Evolutionary conservation across 2,888 invertebrate genomes (phyloP), one percentile per base, ranked within the genome.

Genomic region (Phaedon cochleariae): DNA sequence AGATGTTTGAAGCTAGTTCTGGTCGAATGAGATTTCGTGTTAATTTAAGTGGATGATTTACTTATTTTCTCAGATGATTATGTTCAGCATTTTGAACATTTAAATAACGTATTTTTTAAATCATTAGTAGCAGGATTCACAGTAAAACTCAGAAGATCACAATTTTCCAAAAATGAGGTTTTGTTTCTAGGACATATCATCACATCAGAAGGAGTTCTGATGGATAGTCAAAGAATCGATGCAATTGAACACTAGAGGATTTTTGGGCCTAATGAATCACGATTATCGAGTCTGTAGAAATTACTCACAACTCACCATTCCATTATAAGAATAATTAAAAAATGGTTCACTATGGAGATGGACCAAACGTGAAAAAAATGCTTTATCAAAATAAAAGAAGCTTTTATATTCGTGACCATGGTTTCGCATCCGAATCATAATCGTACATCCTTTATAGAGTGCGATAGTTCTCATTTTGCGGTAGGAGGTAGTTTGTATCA

Each of bases 341-440:
- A 67, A 64, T 26, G 41, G 53, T 21, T 12, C 6, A 0, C 20
- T 18, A 21, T 67, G 69, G 69, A 12, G 31, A 12, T 64, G 69
- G 69, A 20, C 48, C 17, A 4, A n/a, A 1, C 54, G 48, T 22
- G 54, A 67, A 31, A 20, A 49, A 2, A 22, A 53, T 2, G 61
- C 21, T 0, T 49, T 49, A 60, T 21, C 49, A 6, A 54, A 12
- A 46, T 63, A 7, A 66, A 68, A 48, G 12, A 22, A 18, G 53
- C 37, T n/a, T 64, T 59, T 65, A 52, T 60, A 31, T 37, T 20
- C 3, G 37, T 52, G 0, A 59, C 52, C 1, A 45, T 60, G 7
- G 29, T 67, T 15, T 17, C n/a, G 12, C 69, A 69, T 62, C 67
- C 69, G 10, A 59, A 67, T 59, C 26, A 45, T 10, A 6, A 22